Evolutionary conservation across 2,113 vertebrate genomes (phyloP).

Genomic region (Butorides virescens): DNA sequence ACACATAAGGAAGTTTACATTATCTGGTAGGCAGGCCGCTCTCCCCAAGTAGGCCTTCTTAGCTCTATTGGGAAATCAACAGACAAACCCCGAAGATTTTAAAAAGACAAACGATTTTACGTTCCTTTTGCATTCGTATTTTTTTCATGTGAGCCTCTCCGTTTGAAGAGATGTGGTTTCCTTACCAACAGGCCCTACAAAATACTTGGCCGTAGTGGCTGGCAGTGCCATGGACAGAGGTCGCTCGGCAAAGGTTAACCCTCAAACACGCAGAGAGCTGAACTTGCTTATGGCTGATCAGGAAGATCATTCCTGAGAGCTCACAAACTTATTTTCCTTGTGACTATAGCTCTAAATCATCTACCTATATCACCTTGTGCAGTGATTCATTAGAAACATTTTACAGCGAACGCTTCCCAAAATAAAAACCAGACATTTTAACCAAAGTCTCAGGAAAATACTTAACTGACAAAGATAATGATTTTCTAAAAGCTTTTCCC

Average conservation of each 20-base stretch:
- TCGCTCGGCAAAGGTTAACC: background rate
- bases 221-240: background rate
- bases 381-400: conserved; percentile 45
- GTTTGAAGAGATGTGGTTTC: background rate
- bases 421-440: conserved; percentile 59
- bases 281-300: background rate
- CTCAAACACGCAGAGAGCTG: background rate
- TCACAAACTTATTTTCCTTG: conserved; percentile 9
- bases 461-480: conserved; percentile 53
- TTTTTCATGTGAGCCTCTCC: background rate
- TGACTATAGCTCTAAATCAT: background rate
- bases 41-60: background rate
- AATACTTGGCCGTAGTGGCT: background rate
- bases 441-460: conserved; percentile 43
- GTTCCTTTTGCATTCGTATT: background rate
- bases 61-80: background rate
- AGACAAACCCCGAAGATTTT: background rate
- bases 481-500: conserved; percentile 56
- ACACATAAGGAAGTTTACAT: background rate
- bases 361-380: conserved; percentile 2
- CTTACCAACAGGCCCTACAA: background rate
- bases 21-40: background rate
- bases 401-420: conserved; percentile 30
- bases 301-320: conserved; percentile 16
- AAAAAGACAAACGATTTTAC: background rate